Evolutionary conservation across 1,140 invertebrate species (phyloP).

Genomic region (Pteromalus puparum): DNA sequence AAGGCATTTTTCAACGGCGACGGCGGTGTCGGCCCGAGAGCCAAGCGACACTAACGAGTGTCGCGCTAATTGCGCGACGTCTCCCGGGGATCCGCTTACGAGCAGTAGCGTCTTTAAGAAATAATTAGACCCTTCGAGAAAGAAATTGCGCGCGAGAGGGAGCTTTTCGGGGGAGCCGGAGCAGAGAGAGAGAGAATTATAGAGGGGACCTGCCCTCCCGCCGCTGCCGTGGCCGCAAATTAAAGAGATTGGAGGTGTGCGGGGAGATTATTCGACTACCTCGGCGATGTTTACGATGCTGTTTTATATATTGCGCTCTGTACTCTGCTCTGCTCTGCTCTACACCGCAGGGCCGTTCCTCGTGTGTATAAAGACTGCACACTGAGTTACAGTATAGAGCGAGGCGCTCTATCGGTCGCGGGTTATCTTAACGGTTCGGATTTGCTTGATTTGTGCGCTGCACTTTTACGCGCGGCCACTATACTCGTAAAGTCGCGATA

Average conservation of each 20-base stretch:
- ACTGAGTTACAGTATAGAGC: neutral
- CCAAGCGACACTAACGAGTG: constrained; percentile 32
- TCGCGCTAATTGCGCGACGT: constrained; percentile 36
- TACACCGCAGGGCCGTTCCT: neutral
- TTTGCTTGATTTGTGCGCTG: constrained; percentile 8
- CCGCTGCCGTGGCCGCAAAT: neutral
- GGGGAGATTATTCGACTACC: neutral
- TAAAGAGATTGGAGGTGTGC: constrained; percentile 14
- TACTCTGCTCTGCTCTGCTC: too few relatives aligned
- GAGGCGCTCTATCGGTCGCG: neutral
- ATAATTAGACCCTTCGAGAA: constrained; percentile 36
- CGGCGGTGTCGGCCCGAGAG: neutral
- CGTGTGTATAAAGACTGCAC: too few relatives aligned
- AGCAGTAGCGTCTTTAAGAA: constrained; percentile 31
- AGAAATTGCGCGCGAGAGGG: neutral
- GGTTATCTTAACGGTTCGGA: neutral
- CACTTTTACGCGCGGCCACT: neutral
- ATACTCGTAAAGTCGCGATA: constrained; percentile 13
- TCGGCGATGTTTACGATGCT: neutral
- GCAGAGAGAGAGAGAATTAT: too few relatives aligned
- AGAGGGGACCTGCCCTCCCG: neutral
- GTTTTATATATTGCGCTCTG: neutral
- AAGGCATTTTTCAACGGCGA: neutral
- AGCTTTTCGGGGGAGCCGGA: neutral
- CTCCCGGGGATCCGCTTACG: neutral